Evolutionary conservation across 2,113 vertebrate species (phyloP).

Genomic region (Cervus canadensis): DNA sequence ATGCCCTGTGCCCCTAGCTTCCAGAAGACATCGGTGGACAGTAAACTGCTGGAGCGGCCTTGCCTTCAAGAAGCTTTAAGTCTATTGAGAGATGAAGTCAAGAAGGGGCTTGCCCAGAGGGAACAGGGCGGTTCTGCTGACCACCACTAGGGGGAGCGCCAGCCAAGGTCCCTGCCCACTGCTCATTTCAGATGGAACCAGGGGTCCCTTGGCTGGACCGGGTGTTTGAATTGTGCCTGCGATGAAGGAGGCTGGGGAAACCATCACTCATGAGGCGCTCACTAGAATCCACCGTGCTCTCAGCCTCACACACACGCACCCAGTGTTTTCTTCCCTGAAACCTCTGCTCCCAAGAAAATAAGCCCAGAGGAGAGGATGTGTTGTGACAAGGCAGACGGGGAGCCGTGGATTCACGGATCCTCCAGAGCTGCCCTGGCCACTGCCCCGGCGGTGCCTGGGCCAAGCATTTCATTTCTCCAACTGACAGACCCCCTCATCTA

Average conservation of each 20-base stretch:
- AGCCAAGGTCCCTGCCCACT: background rate
- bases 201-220: background rate
- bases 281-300: fast-evolving
- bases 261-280: background rate
- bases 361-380: background rate
- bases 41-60: background rate
- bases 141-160: background rate
- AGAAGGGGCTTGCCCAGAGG: background rate
- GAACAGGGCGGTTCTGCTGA: background rate
- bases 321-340: fast-evolving
- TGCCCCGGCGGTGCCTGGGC: fast-evolving
- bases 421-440: too few relatives aligned
- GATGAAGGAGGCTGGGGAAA: background rate
- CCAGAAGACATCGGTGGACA: fast-evolving
- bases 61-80: background rate
- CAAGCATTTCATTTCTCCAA: too few relatives aligned
- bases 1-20: background rate
- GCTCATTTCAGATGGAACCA: background rate
- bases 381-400: background rate
- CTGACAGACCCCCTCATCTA: background rate
- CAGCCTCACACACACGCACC: fast-evolving
- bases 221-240: background rate
- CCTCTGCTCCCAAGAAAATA: background rate
- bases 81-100: fast-evolving
- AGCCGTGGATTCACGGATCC: background rate